Evolutionary conservation across 2,113 vertebrate genomes (phyloP), one percentile per base, ranked within the genome.

Genomic region (Festucalex cinctus): DNA sequence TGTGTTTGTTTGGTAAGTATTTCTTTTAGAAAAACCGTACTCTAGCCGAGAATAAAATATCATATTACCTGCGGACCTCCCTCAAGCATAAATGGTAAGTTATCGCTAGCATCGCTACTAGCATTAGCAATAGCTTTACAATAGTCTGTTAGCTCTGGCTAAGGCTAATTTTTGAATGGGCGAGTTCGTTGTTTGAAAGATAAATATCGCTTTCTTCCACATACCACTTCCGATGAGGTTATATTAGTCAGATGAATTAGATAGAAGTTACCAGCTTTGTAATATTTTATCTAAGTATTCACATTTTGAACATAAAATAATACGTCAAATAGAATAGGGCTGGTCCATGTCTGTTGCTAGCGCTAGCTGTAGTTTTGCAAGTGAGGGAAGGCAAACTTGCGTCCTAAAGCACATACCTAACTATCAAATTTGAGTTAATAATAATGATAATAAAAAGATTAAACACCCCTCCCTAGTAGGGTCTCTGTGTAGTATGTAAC

Each of bases 121-220:
- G 35, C 17, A 13, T 37, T 62, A 62, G 59, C 59, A 17, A n/a
- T n/a, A n/a, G n/a, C n/a, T n/a, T 62, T n/a, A 7, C 19, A n/a
- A 9, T 19, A 1, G 9, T 24, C 12, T 22, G 12, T 41, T 41
- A 9, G 60, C 60, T 43, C 22, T 1, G 62, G 76, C 71, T 81
- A 0, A 1, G 70, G 70, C 35, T 81, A 74, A 63, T 73, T 71
- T 46, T 71, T 79, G 48, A 41, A 60, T 51, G 3, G 10, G 36
- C 20, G 5, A 36, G 6, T n/a, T 36, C 22, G 26, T 5, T 2
- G 8, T 3, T 37, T 61, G 10, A 26, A 9, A 62, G 14, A 28
- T 32, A 32, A 24, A 24, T 14, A 26, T 51, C 32, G 20, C 19
- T 10, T 7, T 12, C 12, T 36, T 59, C 1, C 8, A 59, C 1